A percentile compares a stretch with the other conserved stretches of the same genome.
phyloP scores from a whole-genome alignment of 2,113 vertebrate species.

The Podarcis raffonei region DNA sequence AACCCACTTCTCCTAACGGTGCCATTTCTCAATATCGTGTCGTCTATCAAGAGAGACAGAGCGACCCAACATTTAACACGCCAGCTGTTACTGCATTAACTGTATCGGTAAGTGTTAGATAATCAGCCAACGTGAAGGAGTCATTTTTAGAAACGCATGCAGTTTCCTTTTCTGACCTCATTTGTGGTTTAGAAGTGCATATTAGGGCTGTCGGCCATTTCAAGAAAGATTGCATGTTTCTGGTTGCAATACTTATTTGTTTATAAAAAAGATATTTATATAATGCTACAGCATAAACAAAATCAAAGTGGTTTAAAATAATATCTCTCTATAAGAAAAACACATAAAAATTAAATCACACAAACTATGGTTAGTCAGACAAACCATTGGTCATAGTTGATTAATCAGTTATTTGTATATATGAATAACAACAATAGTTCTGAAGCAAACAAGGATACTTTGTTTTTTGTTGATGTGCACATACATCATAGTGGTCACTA shows the following conservation, averaged over 20 bases:
- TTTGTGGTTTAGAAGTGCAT: not conserved
- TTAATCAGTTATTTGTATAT: not conserved
- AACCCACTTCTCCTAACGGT: slow-evolving; percentile 83
- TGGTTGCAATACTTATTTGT: too few relatives aligned
- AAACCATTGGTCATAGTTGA: not conserved
- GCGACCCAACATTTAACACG: slow-evolving; percentile 76
- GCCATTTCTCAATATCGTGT: slow-evolving; percentile 83
- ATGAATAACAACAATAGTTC: not conserved
- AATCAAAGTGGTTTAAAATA: too few relatives aligned
- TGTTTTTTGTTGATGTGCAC: not conserved
- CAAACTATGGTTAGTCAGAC: too few relatives aligned
- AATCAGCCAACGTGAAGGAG: not conserved
- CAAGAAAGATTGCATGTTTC: not conserved
- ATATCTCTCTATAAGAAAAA: too few relatives aligned
- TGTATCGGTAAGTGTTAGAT: slow-evolving; percentile 79
- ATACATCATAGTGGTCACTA: not conserved
- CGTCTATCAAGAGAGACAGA: slow-evolving; percentile 78
- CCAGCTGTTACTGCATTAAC: slow-evolving; percentile 81
- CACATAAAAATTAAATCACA: too few relatives aligned
- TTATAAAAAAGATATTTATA: too few relatives aligned
- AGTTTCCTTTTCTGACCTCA: not conserved
- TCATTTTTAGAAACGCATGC: not conserved
- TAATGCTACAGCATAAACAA: too few relatives aligned
- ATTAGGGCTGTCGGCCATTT: not conserved
- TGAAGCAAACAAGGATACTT: not conserved